These are phyloP conservation scores for Rhopalosiphum nymphaeae DNA, from an alignment of 2,888 invertebrate genomes.

Conservation along the genomic window DNA sequence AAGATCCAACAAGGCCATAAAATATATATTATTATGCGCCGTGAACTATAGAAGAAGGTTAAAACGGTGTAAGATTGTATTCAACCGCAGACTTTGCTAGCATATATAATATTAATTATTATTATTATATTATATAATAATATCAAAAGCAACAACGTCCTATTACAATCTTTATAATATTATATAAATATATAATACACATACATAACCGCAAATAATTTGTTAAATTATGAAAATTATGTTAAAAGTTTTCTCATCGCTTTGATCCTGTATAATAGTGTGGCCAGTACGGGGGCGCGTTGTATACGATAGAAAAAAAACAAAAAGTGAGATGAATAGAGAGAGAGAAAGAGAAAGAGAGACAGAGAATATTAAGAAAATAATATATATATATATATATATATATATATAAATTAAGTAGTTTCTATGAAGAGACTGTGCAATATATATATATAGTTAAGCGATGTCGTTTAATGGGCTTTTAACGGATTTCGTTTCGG, in stretches of 20 bases:
- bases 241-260: not conserved
- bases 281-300: not conserved
- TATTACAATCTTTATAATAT: not conserved
- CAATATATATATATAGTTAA: not conserved
- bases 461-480: slow-evolving; percentile 62
- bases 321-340: not conserved
- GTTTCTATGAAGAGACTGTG: not conserved
- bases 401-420: not conserved
- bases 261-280: not conserved
- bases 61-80: too few species aligned
- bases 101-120: too few species aligned
- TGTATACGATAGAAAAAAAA: not conserved
- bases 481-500: slow-evolving; percentile 58
- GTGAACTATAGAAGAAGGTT: not conserved
- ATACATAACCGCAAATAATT: not conserved
- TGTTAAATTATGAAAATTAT: not conserved
- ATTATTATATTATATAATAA: too few species aligned
- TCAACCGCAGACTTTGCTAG: too few species aligned
- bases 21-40: too few species aligned
- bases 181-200: not conserved
- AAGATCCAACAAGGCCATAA: too few species aligned
- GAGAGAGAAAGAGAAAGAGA: not conserved
- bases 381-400: not conserved
- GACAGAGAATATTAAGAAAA: not conserved
- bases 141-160: not conserved